Evolutionary conservation across 2,797 vertebrate genomes (phyloP), one percentile per base, ranked within the genome.

Genomic region (Hoplostethus mediterraneus): DNA sequence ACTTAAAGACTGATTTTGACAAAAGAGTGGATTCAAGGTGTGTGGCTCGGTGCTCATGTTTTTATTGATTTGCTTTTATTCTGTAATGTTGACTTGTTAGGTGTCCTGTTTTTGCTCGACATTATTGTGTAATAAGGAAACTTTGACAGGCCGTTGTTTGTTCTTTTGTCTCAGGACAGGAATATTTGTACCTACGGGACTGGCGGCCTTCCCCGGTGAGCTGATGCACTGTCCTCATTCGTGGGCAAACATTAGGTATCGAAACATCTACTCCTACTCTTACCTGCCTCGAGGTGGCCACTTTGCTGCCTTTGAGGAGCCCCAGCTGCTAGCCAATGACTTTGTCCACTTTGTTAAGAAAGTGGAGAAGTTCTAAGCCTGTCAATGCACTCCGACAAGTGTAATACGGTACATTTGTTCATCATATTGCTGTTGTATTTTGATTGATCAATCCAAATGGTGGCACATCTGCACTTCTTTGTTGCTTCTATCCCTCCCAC

Each of bases 291-390:
- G 64, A 6, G 97, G 97, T 2, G 96, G 96, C 2, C 96, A 97
- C 88, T 97, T 97, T 45, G 95, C 96, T 25, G 96, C 97, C 40
- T 95, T 97, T 44, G 95, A 98, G 74, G 95, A 97, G 79, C 96
- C 97, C 3, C 82, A 90, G 65, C 93, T 97, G 52, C 77, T 98
- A 5, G 95, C 96, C 42, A 60, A 92, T 28, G 95, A 97, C 74
- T 33, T 98, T 54, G 40, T 94, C 4, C 87, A 94, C 51, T 97
- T 97, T 85, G 95, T 94, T 12, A 90, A 83, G 78, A 95, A 94
- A 77, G 94, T 96, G 57, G 96, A 97, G 71, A 88, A 89, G 62
- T 25, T 90, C 55, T 87, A 68, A 80, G 28, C 1, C 3, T 2
- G 3, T 42, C 16, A 63, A 78, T 55, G 55, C 30, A 21, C 31